Base-by-base conservation (phyloP, 1,140 invertebrate species). In the Leptopilina clavipes region DNA sequence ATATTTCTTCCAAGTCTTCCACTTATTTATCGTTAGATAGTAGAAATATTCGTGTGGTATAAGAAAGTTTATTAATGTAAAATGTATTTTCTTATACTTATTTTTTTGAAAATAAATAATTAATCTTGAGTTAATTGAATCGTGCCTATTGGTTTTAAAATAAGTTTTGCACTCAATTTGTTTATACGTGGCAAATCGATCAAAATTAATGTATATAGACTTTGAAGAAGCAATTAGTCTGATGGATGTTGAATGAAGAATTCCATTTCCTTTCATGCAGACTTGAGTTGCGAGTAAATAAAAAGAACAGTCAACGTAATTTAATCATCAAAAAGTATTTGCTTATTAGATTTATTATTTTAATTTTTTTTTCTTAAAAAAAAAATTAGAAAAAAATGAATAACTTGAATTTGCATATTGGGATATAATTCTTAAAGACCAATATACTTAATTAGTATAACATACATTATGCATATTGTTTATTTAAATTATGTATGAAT, bases 161-260 rank as follows among this genome's bases (percentile, higher is more conserved):
- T 11, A n/a, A 65, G 31, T 31, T n/a, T 65, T 14, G 5, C 7
- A 25, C 12, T 65, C 19, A 3, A 52, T 52, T 52, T 52, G 48
- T 52, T n/a, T 37, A n/a, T n/a, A 65, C 0, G 5, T 14, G 25
- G 22, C 59, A 31, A 22, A 65, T 12, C 25, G 3, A 65, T 31
- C 11, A 31, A 65, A 65, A 14, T n/a, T 65, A 31, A 65, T 65
- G 14, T 31, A 31, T 37, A 65, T 59, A 18, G 56, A 22, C 10
- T 59, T 59, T 22, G 19, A 65, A 31, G 11, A 65, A n/a, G 59
- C 48, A 52, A 65, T 31, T 65, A n/a, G 12, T 65, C n/a, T 65
- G 22, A 31, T 31, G 25, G 25, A 31, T 31, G 22, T 31, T 37
- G 25, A 65, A 22, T 65, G 59, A 65, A 65, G 59, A 22, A 31